phyloP scores from a whole-genome alignment of 1,140 invertebrate species.

The Drosophila micromelanica region DNA sequence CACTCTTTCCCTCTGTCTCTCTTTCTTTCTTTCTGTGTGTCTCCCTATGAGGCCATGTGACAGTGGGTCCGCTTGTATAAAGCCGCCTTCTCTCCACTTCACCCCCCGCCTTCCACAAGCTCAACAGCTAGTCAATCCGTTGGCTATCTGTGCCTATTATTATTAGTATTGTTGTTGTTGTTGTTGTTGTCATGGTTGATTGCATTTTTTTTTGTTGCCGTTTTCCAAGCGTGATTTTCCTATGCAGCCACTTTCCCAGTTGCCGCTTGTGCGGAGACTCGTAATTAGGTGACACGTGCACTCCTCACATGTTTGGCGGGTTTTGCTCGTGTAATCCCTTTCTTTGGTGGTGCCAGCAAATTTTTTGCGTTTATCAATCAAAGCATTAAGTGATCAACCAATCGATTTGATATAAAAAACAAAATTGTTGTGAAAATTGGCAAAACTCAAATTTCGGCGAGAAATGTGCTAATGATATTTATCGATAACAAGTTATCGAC shows the following conservation, averaged over 20 bases:
- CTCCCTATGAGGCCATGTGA: slow-evolving; percentile 20
- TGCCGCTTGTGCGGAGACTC: background rate
- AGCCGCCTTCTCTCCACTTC: background rate
- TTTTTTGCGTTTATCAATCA: background rate
- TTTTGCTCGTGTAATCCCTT: slow-evolving; percentile 8
- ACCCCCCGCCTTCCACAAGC: background rate
- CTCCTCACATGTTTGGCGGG: slow-evolving; percentile 5
- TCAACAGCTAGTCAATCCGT: slow-evolving; percentile 23
- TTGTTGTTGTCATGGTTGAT: slow-evolving; percentile 42
- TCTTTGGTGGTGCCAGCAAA: slow-evolving; percentile 2
- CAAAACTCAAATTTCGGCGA: no score
- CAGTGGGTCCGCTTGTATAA: slow-evolving; percentile 38
- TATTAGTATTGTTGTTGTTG: slow-evolving; percentile 16
- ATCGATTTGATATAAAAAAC: background rate
- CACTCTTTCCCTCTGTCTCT: no score
- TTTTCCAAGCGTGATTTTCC: slow-evolving; percentile 46
- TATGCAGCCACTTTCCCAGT: background rate
- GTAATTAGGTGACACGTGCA: slow-evolving; percentile 43
- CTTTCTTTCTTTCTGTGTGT: background rate
- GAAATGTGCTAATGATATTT: no score
- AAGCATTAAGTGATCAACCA: background rate
- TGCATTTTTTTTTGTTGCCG: slow-evolving; percentile 30
- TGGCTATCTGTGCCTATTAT: slow-evolving; percentile 11
- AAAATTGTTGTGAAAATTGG: background rate
- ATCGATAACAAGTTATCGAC: no score